A percentile compares a stretch with the other conserved stretches of the same genome.
Conservation (phyloP, 1,140 invertebrate species). For the Neodiprion lecontei region DNA sequence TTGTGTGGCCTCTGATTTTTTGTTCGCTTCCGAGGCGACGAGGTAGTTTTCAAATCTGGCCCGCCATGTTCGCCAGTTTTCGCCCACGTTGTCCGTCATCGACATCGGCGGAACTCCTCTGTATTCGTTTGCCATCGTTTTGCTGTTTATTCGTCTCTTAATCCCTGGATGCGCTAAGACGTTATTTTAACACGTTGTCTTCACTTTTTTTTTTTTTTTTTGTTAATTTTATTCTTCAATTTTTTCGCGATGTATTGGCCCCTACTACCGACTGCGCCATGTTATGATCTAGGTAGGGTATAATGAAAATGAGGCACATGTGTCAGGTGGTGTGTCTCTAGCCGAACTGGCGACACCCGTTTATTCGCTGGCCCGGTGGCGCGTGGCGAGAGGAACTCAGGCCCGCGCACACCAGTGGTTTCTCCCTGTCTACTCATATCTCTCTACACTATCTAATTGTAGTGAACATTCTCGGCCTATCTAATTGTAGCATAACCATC, state of each 20-base stretch:
- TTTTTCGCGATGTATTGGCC: background rate
- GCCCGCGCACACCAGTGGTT: no score
- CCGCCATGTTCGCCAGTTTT: constrained; percentile 24
- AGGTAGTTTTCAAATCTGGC: constrained; percentile 23
- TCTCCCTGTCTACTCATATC: background rate
- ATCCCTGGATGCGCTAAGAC: background rate
- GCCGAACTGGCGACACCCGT: background rate
- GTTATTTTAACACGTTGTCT: background rate
- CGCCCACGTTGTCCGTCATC: constrained; percentile 17
- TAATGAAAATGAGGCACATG: background rate
- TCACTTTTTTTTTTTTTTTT: background rate
- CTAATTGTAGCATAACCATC: no score
- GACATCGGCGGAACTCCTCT: constrained; percentile 18
- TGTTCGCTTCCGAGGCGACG: constrained; percentile 15
- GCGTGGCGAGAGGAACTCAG: no score
- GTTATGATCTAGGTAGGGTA: constrained; percentile 14
- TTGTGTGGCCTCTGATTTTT: constrained; percentile 19
- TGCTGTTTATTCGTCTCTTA: background rate
- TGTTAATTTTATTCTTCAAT: background rate
- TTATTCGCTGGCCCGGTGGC: no score
- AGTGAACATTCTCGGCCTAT: no score
- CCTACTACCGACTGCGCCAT: constrained; percentile 22
- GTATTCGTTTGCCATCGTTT: constrained; percentile 10
- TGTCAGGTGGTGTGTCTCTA: background rate
- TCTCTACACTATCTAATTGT: no score